phyloP scores from a whole-genome alignment of 2,113 vertebrate species.

The Axis porcinus region DNA sequence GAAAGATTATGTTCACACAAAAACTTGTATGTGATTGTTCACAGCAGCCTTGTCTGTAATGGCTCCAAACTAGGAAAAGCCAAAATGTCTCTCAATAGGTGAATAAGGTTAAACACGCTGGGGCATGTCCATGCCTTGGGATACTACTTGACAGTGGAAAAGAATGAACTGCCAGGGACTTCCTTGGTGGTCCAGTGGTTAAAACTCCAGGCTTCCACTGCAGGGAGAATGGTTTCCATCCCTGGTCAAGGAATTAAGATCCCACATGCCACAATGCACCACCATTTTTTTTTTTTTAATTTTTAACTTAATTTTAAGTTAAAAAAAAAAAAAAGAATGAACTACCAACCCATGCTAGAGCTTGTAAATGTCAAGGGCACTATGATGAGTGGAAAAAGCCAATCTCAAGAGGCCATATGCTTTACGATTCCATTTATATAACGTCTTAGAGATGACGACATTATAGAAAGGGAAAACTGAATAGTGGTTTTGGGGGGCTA shows the following conservation, averaged over 20 bases:
- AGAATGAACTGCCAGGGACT: not conserved
- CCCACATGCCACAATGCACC: not conserved
- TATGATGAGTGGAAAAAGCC: not conserved
- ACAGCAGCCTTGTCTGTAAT: not conserved
- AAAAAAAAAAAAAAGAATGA: not conserved
- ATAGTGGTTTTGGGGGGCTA: not conserved
- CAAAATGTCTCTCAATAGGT: not conserved
- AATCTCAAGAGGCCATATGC: not conserved
- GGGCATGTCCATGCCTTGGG: accelerated
- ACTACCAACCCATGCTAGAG: not conserved
- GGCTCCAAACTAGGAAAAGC: not conserved
- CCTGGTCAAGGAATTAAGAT: not conserved
- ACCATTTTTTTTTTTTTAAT: not conserved
- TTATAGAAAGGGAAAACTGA: not conserved
- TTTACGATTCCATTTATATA: not conserved
- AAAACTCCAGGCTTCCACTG: not conserved
- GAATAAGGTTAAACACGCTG: not conserved
- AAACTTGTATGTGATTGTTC: not conserved
- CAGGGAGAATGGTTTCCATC: not conserved
- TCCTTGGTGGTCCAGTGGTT: not conserved
- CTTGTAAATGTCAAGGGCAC: not conserved
- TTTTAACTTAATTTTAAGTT: not conserved
- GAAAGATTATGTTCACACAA: not conserved
- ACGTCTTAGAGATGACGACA: not conserved
- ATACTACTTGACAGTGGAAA: not conserved